phyloP scores from a whole-genome alignment of 2,113 vertebrate genomes.

The Gallinago paraguaiae region DNA sequence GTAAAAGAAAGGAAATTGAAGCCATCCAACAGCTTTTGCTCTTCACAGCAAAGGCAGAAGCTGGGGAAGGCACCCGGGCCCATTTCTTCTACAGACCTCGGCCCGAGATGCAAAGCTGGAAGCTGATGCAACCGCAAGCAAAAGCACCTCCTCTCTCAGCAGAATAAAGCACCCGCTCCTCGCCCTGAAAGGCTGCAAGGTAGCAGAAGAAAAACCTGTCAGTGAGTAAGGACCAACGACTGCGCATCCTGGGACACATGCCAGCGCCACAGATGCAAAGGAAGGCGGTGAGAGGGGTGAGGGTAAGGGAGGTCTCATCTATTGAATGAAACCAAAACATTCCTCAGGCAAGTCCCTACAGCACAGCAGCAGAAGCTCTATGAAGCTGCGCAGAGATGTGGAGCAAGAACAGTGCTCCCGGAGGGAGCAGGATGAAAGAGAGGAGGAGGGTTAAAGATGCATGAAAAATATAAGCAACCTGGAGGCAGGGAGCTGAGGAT shows the following conservation, averaged over 20 bases:
- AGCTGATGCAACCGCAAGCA: conserved; percentile 40
- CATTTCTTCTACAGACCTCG: neutral
- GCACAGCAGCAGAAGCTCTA: neutral
- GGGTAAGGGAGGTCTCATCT: neutral
- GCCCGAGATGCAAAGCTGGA: neutral
- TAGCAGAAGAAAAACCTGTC: neutral
- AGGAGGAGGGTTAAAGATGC: rapidly evolving
- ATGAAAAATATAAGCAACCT: neutral
- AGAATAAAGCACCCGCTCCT: neutral
- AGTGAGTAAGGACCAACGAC: neutral
- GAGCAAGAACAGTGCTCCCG: neutral
- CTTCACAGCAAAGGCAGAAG: neutral
- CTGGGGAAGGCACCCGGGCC: neutral
- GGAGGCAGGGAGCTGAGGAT: neutral
- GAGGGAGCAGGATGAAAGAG: neutral
- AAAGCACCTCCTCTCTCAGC: conserved; percentile 26
- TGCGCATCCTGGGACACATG: neutral
- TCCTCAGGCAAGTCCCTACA: neutral
- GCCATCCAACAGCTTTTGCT: neutral
- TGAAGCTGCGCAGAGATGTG: neutral
- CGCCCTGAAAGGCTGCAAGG: neutral
- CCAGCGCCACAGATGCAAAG: neutral
- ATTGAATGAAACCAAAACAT: neutral
- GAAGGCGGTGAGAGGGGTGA: neutral
- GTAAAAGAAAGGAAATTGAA: neutral